phyloP scores from a whole-genome alignment of 2,113 vertebrate genomes.

The Pituophis catenifer region DNA sequence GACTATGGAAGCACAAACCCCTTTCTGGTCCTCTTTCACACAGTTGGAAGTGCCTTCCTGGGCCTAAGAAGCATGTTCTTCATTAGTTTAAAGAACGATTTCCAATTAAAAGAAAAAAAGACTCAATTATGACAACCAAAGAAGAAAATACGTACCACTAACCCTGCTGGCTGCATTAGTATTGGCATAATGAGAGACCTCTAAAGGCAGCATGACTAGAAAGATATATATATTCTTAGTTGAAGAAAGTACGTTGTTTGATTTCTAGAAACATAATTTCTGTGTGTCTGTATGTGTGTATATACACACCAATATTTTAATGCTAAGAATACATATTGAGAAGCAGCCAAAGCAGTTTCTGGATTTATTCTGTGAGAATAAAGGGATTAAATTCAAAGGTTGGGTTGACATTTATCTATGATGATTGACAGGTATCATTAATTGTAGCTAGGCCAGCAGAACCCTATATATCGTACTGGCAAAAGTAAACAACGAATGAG shows the following conservation, averaged over 20 bases:
- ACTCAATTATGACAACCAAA: not conserved
- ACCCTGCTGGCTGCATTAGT: not conserved
- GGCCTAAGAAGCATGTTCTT: not conserved
- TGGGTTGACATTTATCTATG: rapidly evolving
- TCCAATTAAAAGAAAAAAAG: not conserved
- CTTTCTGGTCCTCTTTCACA: not conserved
- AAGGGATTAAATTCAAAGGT: not conserved
- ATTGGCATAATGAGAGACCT: not conserved
- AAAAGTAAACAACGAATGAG: rapidly evolving
- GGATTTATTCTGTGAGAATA: not conserved
- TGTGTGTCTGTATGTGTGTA: not conserved
- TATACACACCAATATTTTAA: not conserved
- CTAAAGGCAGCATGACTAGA: not conserved
- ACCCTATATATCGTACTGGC: not conserved
- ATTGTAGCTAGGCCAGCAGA: not conserved
- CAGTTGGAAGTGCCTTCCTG: not conserved
- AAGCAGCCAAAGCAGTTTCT: not conserved
- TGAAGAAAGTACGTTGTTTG: not conserved
- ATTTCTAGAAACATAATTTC: not conserved
- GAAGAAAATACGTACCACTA: not conserved
- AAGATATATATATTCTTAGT: not conserved
- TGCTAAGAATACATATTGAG: not conserved
- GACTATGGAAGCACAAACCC: not conserved
- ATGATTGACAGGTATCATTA: not conserved
- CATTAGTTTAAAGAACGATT: not conserved